These are phyloP conservation scores for Nymphicus hollandicus DNA, from an alignment of 2,113 vertebrate genomes.

Conservation along the genomic window DNA sequence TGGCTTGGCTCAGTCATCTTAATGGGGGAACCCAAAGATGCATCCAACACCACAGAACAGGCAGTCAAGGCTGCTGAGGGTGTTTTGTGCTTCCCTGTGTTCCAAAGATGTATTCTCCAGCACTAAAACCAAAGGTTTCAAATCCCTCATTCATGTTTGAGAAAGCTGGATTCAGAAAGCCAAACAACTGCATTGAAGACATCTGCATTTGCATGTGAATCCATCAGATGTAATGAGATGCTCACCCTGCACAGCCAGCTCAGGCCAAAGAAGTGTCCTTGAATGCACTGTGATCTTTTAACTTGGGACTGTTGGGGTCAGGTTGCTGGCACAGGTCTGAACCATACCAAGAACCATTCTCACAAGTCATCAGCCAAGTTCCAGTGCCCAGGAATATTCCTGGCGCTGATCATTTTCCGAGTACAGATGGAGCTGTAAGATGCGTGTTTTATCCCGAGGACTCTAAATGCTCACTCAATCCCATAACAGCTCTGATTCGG, in stretches of 20 bases:
- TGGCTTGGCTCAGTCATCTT: not conserved
- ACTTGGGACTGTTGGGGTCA: not conserved
- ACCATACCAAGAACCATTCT: not conserved
- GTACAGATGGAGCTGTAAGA: not conserved
- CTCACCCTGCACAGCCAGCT: not conserved
- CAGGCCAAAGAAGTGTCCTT: not conserved
- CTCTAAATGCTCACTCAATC: not conserved
- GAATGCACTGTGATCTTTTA: not conserved
- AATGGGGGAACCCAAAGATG: not conserved
- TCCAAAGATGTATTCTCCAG: not conserved
- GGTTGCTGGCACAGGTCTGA: not conserved
- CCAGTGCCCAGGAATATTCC: not conserved
- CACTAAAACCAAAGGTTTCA: not conserved
- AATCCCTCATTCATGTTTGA: not conserved
- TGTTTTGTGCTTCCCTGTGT: not conserved
- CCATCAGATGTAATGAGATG: not conserved
- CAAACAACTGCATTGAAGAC: not conserved
- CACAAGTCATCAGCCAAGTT: not conserved
- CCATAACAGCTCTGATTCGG: not conserved
- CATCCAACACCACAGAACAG: not conserved
- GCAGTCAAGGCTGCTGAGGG: not conserved
- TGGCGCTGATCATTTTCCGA: not conserved
- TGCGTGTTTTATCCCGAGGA: rapidly evolving
- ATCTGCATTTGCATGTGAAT: not conserved
- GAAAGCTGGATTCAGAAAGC: not conserved